Base-by-base conservation (phyloP, 1,140 invertebrate species). In the Adoxophyes honmai region DNA sequence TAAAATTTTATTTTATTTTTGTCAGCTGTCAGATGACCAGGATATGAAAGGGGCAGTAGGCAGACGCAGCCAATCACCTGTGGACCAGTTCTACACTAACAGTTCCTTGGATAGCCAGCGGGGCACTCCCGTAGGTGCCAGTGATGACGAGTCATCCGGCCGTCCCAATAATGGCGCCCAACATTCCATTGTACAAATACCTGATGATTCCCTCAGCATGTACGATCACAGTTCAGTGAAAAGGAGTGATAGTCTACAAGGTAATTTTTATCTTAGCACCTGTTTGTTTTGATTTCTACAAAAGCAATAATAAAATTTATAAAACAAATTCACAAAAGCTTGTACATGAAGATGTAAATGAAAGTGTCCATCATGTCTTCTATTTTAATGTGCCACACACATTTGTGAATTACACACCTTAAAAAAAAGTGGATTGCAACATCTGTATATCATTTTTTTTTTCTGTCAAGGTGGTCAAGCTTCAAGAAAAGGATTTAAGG, bases 111-210 rank as follows among this genome's bases (percentile, higher is more conserved):
- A 86, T 33, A 74, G 73, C 16, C 88, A 85, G 14, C 70, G 89
- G 58, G 88, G 79, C 4, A 83, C 81, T 16, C 88, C 88, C 4
- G 80, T 82, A 1, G 86, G 86, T 4, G 89, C 89, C 18, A 89
- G 88, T 68, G 88, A 89, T 74, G 89, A 90, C 70, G 92, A 92
- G 59, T 73, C 80, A 11, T 68, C 71, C 21, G 77, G 71, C 52
- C 60, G 77, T 21, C 74, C 73, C 10, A 62, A 77, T n/a, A 80
- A 75, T 28, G 92, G 91, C 56, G 91, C 93, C 11, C 91, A 92
- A 64, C 93, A 94, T 89, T 94, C 93, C 52, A 89, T 94, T 62
- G 92, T 94, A 28, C 92, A 94, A 79, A 92, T 94, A 4, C 91
- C 93, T 59, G 92, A 89, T 63, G 88, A 90, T 36, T 69, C 77